Evolutionary conservation across 2,797 vertebrate species (phyloP).

Genomic region (Pampus argenteus): DNA sequence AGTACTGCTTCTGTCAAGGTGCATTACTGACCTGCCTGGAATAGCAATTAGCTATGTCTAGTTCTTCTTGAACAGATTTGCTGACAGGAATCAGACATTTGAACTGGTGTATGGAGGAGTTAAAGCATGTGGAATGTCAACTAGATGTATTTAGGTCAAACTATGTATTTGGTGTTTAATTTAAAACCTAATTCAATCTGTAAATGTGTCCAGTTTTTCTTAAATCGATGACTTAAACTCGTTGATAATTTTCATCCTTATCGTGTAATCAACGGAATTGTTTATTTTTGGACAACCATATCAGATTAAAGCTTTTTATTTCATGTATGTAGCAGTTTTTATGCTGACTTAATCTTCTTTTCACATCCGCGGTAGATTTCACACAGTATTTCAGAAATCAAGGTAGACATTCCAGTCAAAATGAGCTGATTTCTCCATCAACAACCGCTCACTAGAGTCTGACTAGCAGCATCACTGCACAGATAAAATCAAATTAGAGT

Average conservation of each 20-base stretch:
- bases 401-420: slow-evolving; percentile 48
- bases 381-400: too few species aligned
- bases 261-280: slow-evolving; percentile 8
- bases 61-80: slow-evolving; percentile 11
- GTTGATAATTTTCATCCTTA: background rate
- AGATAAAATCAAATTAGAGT: slow-evolving; percentile 75
- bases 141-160: background rate
- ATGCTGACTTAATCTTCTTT: slow-evolving; percentile 6
- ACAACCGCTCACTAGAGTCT: slow-evolving; percentile 48
- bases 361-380: slow-evolving; percentile 18
- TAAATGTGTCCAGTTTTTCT: too few species aligned
- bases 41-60: slow-evolving; percentile 25
- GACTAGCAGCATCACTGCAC: slow-evolving; percentile 66
- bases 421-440: slow-evolving; percentile 44
- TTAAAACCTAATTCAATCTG: too few species aligned
- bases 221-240: background rate
- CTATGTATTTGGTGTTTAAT: background rate
- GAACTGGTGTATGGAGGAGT: background rate
- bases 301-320: slow-evolving; percentile 34
- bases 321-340: background rate
- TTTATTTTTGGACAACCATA: slow-evolving; percentile 28
- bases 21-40: slow-evolving; percentile 35
- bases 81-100: background rate
- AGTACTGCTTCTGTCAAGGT: slow-evolving; percentile 42
- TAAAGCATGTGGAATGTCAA: background rate